Evolutionary conservation across 2,113 vertebrate species (phyloP).

Genomic region (Picathartes gymnocephalus): DNA sequence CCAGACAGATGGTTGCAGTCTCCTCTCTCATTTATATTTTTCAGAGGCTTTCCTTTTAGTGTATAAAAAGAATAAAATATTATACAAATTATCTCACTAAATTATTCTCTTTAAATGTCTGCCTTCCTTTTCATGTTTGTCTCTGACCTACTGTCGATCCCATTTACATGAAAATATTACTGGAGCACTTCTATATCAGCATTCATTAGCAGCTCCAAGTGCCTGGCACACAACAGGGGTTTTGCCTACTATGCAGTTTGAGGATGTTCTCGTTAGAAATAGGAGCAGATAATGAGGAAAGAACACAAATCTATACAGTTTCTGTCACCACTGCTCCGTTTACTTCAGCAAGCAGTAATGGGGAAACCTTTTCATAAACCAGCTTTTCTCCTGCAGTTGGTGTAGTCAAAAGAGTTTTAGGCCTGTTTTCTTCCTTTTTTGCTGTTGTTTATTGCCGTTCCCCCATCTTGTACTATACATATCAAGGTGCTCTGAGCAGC

Average conservation of each 20-base stretch:
- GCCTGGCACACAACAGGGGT: slow-evolving; percentile 26
- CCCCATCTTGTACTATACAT: neutral
- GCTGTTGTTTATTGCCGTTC: neutral
- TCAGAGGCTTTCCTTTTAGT: slow-evolving; percentile 14
- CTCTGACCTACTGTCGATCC: slow-evolving; percentile 32
- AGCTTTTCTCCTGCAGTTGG: neutral
- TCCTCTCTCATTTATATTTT: slow-evolving; percentile 6
- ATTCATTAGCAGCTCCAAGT: slow-evolving; percentile 48
- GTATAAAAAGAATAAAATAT: slow-evolving; percentile 36
- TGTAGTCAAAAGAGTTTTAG: neutral
- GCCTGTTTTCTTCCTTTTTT: neutral
- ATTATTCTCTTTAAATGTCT: slow-evolving; percentile 42
- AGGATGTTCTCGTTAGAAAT: neutral
- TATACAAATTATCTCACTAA: slow-evolving; percentile 49
- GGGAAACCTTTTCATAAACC: neutral
- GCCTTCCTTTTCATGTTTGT: slow-evolving; percentile 46
- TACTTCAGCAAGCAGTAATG: slow-evolving; percentile 11
- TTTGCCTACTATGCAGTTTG: slow-evolving; percentile 48
- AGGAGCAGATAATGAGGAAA: slow-evolving; percentile 39
- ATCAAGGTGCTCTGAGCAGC: neutral
- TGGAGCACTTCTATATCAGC: slow-evolving; percentile 25
- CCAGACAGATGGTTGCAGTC: neutral
- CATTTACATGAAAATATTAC: slow-evolving; percentile 47
- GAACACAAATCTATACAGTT: neutral
- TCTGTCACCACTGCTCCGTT: neutral